These are phyloP conservation scores for Pristionchus entomophagus DNA, from an alignment of 2,888 invertebrate species.

Conservation along the genomic window DNA sequence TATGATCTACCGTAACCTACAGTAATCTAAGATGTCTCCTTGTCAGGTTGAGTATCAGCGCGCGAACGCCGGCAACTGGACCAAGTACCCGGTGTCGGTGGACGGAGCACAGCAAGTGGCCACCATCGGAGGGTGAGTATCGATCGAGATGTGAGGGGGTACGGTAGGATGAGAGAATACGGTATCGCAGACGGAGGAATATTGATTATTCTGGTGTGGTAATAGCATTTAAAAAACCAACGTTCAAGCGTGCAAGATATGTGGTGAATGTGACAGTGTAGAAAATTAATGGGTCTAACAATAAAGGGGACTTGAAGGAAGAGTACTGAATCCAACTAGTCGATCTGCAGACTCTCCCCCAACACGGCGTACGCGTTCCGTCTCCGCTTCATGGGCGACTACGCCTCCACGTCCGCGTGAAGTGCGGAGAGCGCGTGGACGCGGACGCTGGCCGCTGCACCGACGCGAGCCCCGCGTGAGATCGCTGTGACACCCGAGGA, in stretches of 20 bases:
- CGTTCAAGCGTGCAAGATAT: too few relatives aligned
- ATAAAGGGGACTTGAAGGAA: too few relatives aligned
- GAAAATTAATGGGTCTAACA: too few relatives aligned
- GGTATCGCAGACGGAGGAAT: too few relatives aligned
- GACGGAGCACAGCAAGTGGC: background rate
- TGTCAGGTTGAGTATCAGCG: conserved; percentile 67
- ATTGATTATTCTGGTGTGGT: background rate
- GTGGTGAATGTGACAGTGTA: background rate
- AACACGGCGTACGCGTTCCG: conserved; percentile 86
- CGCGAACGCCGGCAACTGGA: conserved; percentile 71
- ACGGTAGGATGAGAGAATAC: background rate
- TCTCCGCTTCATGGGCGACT: conserved; percentile 95
- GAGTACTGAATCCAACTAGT: too few relatives aligned
- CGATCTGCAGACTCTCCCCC: conserved; percentile 83
- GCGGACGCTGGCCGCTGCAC: conserved; percentile 90
- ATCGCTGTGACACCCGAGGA: conserved; percentile 14
- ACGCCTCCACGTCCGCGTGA: conserved; percentile 89
- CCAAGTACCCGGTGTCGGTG: conserved; percentile 13
- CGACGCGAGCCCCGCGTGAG: conserved; percentile 84
- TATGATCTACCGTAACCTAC: too few relatives aligned
- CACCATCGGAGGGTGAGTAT: conserved; percentile 32
- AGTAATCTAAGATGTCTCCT: background rate
- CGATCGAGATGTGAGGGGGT: too few relatives aligned
- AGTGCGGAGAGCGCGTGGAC: conserved; percentile 91
- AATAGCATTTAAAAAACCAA: too few relatives aligned